These are phyloP conservation scores for Thaumetopoea pityocampa DNA, from an alignment of 1,140 invertebrate species.

Conservation along the genomic window DNA sequence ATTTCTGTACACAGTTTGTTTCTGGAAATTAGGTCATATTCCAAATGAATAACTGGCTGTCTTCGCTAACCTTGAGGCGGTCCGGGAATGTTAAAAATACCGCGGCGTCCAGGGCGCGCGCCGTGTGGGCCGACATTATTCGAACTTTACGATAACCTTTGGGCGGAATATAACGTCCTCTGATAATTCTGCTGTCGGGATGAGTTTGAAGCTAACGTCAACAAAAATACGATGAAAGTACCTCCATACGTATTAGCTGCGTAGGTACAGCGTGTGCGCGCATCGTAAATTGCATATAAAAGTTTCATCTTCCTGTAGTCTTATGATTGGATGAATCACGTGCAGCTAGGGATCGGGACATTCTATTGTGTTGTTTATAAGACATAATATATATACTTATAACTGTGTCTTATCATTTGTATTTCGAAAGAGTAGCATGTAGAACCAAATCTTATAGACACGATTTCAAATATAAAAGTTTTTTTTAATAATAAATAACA, in stretches of 20 bases:
- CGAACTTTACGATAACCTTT: constrained; percentile 39
- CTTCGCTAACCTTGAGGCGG: constrained; percentile 69
- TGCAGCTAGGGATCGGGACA: constrained; percentile 11
- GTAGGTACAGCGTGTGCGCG: constrained; percentile 1
- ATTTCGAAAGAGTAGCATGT: constrained; percentile 26
- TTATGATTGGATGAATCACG: constrained; percentile 15
- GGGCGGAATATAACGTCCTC: constrained; percentile 2
- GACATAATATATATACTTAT: neutral
- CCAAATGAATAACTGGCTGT: constrained; percentile 68
- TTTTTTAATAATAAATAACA: no score
- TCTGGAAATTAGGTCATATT: constrained; percentile 71
- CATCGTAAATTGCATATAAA: constrained; percentile 18
- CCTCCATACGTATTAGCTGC: neutral
- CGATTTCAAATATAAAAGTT: no score
- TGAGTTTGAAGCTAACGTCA: neutral
- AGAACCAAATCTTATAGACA: no score
- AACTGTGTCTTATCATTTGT: neutral
- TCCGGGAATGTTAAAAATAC: constrained; percentile 75
- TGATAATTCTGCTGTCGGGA: neutral
- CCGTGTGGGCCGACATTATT: constrained; percentile 38
- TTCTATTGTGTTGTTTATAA: constrained; percentile 9
- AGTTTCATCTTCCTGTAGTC: constrained; percentile 14
- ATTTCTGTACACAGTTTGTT: constrained; percentile 42
- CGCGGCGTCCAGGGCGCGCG: constrained; percentile 45
- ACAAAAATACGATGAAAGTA: neutral